phyloP scores from a whole-genome alignment of 2,888 invertebrate genomes.

The Acanthosepion lycidas region DNA sequence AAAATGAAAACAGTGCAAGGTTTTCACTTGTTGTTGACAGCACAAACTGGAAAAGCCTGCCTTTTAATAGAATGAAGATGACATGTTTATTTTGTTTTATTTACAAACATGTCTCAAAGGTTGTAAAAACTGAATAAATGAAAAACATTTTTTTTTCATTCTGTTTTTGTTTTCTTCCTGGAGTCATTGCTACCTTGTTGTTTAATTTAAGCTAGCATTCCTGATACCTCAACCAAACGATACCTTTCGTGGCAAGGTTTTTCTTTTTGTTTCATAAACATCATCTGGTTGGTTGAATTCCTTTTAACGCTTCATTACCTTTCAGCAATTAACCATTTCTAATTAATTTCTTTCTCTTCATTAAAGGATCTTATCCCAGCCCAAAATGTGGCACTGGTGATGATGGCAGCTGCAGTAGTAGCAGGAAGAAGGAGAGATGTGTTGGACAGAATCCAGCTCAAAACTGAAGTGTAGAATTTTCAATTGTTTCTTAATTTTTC shows the following conservation, averaged over 20 bases:
- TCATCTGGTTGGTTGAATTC: background rate
- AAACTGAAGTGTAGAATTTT: background rate
- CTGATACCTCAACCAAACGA: background rate
- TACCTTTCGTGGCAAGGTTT: background rate
- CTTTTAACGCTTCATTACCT: background rate
- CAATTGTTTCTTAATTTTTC: background rate
- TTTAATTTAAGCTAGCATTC: background rate
- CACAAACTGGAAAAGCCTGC: background rate
- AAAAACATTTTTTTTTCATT: background rate
- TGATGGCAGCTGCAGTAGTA: background rate
- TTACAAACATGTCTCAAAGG: background rate
- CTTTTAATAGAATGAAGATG: background rate
- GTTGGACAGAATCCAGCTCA: background rate
- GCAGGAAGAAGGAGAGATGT: background rate
- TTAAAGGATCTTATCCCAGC: background rate
- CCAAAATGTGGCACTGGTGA: background rate
- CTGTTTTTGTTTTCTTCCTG: background rate
- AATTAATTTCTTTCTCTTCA: background rate
- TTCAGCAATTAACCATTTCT: background rate
- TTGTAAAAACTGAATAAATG: background rate
- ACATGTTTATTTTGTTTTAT: background rate
- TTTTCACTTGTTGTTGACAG: background rate
- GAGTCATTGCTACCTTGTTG: background rate
- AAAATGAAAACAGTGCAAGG: background rate
- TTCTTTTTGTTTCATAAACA: background rate